Evolutionary conservation across 2,888 invertebrate species (phyloP), one percentile per base, ranked within the genome.

Genomic region (Cerceris ruficornis): DNA sequence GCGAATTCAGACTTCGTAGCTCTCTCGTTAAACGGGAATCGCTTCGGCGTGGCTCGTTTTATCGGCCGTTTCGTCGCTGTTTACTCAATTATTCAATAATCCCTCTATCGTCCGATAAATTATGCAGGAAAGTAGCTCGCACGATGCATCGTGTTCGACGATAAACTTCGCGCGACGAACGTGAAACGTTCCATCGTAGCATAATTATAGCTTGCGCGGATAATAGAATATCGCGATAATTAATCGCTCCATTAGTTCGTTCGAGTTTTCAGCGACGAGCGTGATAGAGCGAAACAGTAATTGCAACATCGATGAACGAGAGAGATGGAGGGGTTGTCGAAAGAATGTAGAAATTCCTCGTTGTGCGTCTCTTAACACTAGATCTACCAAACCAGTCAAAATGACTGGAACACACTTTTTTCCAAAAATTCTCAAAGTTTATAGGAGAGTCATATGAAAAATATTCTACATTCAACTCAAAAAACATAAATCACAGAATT

Each of bases 1-100:
- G 55, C 65, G 77, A 78, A 73, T 77, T 77, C 68, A 59, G 68
- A 81, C 80, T 76, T 79, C 62, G 70, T 54, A 57, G 80, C 74
- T 60, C 79, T 75, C 62, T 43, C 52, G 52, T 77, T 72, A 72
- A 77, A 52, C 54, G 69, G 60, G 68, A 74, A 69, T 67, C 68
- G 59, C 43, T 64, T 54, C 17, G 6, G 55, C 15, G 39, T 49
- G 58, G 50, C 61, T 43, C 42, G 2, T 55, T 61, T 46, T 52
- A 55, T 42, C 55, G 65, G 39, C 43, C 62, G 50, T 69, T 46
- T 57, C 46, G 17, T 50, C 41, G 58, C 46, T 67, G 42, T 42
- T 60, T 49, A 9, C 13, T 59, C 61, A 49, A 81, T 74, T 75
- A 67, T 68, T 69, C 69, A 69, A 28, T 54, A 46, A 64, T 28